Base-by-base conservation (phyloP, 2,888 invertebrate species). In the Macropis europaea region DNA sequence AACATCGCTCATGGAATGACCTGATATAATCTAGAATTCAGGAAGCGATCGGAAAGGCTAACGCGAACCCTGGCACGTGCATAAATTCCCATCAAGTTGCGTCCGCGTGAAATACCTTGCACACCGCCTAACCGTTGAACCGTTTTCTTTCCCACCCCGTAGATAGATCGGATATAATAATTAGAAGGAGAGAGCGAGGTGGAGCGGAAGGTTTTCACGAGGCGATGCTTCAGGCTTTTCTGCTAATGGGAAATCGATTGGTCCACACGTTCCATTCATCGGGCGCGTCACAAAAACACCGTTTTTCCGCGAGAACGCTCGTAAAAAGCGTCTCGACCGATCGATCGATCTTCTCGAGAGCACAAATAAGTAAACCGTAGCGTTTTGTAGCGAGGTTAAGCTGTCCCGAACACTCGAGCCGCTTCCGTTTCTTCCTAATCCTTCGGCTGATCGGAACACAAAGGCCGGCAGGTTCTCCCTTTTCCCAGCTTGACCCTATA, bases 221-320 rank as follows among this genome's bases (percentile, higher is more conserved):
- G 42, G 67, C 38, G 48, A 50, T 48, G 32, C 68, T 50, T 30
- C n/a, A 43, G 15, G 22, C 34, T 66, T 56, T 48, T 43, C 42
- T 32, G 43, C 56, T 57, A 67, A 69, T 69, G 56, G 68, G 56
- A 50, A 67, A 69, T 67, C 68, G 68, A 69, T 69, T 68, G 50
- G 26, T 24, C 28, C 50, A 32, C 64, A 13, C 36, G 32, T 54
- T 34, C 45, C 57, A 26, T 56, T 67, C 17, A 34, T 6, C 26
- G 28, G 34, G 7, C 54, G 42, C 48, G 42, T 28, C 30, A n/a
- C 26, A 28, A 36, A 32, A 53, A 61, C 24, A 30, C 32, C 43
- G 28, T 56, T 68, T n/a, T 67, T 56, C 36, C 68, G 17, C 22
- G 13, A 30, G 47, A n/a, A 9, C 13, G 28, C 15, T 34, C 22